Evolutionary conservation across 2,113 vertebrate species (phyloP).

Genomic region (Tupaia chinensis): DNA sequence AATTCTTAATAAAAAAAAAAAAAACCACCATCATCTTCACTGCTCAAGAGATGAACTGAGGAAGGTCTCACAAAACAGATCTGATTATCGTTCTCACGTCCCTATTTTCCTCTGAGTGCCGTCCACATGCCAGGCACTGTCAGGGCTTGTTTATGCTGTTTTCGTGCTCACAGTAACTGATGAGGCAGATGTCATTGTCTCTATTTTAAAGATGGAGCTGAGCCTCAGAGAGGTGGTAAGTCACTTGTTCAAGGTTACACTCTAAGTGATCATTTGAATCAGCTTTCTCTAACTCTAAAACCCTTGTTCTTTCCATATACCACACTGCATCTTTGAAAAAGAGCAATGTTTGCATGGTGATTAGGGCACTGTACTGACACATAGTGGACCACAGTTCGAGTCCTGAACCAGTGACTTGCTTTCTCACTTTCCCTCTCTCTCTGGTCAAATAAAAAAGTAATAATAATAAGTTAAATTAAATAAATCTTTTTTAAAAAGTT

Average conservation of each 20-base stretch:
- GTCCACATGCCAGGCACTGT: not conserved
- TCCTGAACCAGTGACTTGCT: too few relatives aligned
- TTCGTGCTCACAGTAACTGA: not conserved
- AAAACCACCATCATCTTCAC: too few relatives aligned
- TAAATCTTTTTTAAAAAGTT: not conserved
- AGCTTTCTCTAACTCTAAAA: not conserved
- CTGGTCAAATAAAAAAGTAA: too few relatives aligned
- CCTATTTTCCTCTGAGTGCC: not conserved
- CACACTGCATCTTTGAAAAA: not conserved
- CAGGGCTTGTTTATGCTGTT: not conserved
- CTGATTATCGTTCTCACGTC: not conserved
- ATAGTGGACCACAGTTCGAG: too few relatives aligned
- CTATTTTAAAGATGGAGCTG: not conserved
- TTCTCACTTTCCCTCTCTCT: too few relatives aligned
- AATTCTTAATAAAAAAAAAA: too few relatives aligned
- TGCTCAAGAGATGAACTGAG: not conserved
- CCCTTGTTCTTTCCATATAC: not conserved
- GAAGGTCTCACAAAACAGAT: not conserved
- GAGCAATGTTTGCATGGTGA: not conserved
- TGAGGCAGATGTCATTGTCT: not conserved
- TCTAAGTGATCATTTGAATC: not conserved
- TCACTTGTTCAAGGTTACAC: conserved; percentile 26
- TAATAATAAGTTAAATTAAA: too few relatives aligned
- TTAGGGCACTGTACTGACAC: too few relatives aligned
- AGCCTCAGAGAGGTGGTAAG: not conserved